Base-by-base conservation (phyloP, 1,140 invertebrate genomes). In the Drosophila sproati region DNA sequence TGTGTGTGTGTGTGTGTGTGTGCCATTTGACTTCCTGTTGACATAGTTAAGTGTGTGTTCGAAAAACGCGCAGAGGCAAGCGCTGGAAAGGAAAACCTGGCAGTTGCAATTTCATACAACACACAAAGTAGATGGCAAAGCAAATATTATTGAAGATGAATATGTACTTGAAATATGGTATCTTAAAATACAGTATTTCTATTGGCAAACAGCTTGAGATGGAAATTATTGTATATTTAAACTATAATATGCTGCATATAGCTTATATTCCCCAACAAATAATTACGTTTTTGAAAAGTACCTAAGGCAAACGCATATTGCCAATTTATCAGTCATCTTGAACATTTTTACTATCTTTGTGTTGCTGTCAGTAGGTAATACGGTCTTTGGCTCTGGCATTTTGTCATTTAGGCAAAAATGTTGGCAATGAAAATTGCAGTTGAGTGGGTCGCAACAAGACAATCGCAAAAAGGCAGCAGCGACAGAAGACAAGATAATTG, bases 401-500 rank as follows among this genome's bases (percentile, higher is more conserved):
- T 71, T 45, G 69, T 72, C 70, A 69, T 68, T 77, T 71, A 66
- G 50, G 60, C 80, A 79, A 72, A 79, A 87, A 80, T 88, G 73
- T 78, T 73, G 80, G 70, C 85, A 89, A 89, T 89, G 74, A 83
- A 80, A 88, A 56, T 83, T 77, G 80, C 80, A 76, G 47, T 62
- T 50, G 56, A 39, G 31, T 70, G 56, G 43, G 35, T 70, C 20
- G 20, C 20, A 20, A 20, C 20, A 20, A 20, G 20, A 8, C 37
- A 39, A 39, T 8, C 37, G 37, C 37, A 39, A 39, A 7, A 39
- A 39, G 72, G 31, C 62, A 70, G 69, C 56, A 50, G 47, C 43
- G 39, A 50, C 63, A 77, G 52, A 77, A 76, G 86, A 90, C 86
- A 89, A 73, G 78, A 89, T 89, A 89, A 89, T 89, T 89, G 85